These are phyloP conservation scores for Pagrus major DNA, from an alignment of 2,113 vertebrate genomes.

Conservation along the genomic window DNA sequence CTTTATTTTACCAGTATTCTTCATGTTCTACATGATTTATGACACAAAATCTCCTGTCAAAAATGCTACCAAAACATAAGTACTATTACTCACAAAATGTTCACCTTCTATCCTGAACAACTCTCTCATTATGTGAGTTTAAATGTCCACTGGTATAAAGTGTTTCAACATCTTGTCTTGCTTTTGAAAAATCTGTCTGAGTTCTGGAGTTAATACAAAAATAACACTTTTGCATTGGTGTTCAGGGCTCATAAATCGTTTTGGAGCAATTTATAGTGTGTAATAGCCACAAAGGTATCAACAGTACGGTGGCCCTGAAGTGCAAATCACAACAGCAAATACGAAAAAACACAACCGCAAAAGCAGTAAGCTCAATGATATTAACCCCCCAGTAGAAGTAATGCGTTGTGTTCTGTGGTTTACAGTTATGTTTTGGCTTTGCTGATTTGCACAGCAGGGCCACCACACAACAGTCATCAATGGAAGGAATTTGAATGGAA, in stretches of 20 bases:
- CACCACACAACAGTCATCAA: no score
- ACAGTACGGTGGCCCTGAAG: no score
- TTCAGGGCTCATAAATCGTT: background rate
- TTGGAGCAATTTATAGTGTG: background rate
- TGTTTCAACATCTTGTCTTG: background rate
- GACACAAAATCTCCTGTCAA: background rate
- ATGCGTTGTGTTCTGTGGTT: no score
- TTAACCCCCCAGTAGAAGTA: no score
- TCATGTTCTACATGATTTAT: background rate
- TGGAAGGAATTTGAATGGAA: no score
- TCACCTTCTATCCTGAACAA: background rate
- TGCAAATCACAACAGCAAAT: no score
- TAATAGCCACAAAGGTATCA: no score
- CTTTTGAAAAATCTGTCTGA: slow-evolving; percentile 2
- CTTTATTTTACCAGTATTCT: background rate
- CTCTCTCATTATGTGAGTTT: background rate
- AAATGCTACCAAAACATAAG: background rate
- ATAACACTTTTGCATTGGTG: background rate
- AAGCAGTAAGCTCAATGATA: no score
- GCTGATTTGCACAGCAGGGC: no score
- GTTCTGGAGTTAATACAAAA: background rate
- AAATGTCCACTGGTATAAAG: no score
- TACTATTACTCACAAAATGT: background rate
- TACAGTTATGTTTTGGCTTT: no score
- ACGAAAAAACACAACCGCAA: no score